phyloP scores from a whole-genome alignment of 2,888 invertebrate species.

The Drosophila cognata region DNA sequence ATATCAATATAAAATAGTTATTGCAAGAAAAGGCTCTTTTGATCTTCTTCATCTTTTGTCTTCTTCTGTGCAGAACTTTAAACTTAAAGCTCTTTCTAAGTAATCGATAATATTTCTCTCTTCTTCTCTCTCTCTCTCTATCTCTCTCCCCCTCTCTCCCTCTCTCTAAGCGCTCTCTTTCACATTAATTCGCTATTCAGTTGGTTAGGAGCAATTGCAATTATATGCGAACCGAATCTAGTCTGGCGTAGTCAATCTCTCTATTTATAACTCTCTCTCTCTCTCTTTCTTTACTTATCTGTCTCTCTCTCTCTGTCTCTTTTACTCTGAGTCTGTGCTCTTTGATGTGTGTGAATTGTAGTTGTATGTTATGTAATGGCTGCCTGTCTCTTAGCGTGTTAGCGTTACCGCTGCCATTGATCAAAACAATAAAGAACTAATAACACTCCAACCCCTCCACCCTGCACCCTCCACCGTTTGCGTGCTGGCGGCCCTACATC shows the following conservation, averaged over 20 bases:
- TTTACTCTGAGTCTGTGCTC: conserved; percentile 1
- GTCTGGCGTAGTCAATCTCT: background rate
- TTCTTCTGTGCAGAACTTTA: background rate
- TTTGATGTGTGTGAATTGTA: conserved; percentile 22
- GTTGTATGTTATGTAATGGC: conserved; percentile 18
- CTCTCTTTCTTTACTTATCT: background rate
- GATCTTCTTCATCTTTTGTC: background rate
- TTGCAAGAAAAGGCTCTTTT: background rate
- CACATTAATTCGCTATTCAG: background rate
- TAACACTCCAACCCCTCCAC: conserved; percentile 24
- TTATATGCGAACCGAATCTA: background rate
- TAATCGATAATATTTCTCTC: background rate
- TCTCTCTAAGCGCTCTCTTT: background rate
- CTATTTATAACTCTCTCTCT: background rate
- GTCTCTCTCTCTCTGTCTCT: background rate
- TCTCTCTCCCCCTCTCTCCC: background rate
- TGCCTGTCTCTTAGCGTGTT: conserved; percentile 30
- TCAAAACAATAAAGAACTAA: conserved; percentile 21
- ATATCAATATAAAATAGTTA: background rate
- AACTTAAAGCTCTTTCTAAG: background rate
- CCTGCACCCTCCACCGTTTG: conserved; percentile 1
- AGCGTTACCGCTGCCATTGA: conserved; percentile 10
- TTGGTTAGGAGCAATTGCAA: background rate
- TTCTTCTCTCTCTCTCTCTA: background rate
- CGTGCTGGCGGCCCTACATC: background rate